Percentiles rank a stretch among this genome's conserved stretches.
Evolutionary conservation across 1,140 invertebrate genomes (phyloP).

Genomic region (Stenopsyche tienmushanensis): DNA sequence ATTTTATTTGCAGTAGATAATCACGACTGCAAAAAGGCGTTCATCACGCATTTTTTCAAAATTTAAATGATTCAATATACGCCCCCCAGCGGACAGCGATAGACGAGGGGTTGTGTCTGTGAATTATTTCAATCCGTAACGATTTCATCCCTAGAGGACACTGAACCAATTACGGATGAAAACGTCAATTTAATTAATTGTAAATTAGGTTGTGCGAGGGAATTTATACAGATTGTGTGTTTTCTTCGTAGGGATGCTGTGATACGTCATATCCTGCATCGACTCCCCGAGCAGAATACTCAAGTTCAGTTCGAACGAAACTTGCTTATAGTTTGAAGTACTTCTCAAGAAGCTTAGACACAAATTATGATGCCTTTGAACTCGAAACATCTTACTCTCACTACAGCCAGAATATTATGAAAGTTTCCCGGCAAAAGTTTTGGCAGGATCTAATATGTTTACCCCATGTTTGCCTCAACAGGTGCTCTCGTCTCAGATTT

Average conservation of each 20-base stretch:
- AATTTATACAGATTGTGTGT: neutral
- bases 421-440: constrained; percentile 23
- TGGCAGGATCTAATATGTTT: neutral
- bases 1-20: too few relatives aligned
- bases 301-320: neutral
- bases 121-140: neutral
- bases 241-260: too few relatives aligned
- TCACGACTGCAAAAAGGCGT: too few relatives aligned
- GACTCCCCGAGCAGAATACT: neutral
- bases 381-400: neutral
- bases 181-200: too few relatives aligned
- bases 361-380: constrained; percentile 30
- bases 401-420: constrained; percentile 22
- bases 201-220: neutral
- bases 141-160: too few relatives aligned
- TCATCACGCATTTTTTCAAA: too few relatives aligned
- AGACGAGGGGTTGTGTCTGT: neutral
- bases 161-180: too few relatives aligned
- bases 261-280: neutral
- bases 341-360: constrained; percentile 10
- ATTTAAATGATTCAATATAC: too few relatives aligned
- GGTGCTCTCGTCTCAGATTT: constrained; percentile 18
- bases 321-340: constrained; percentile 20
- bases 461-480: constrained; percentile 19
- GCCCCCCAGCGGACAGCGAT: too few relatives aligned